Evolutionary conservation across 2,113 vertebrate species (phyloP).

Genomic region (Neotoma lepida): DNA sequence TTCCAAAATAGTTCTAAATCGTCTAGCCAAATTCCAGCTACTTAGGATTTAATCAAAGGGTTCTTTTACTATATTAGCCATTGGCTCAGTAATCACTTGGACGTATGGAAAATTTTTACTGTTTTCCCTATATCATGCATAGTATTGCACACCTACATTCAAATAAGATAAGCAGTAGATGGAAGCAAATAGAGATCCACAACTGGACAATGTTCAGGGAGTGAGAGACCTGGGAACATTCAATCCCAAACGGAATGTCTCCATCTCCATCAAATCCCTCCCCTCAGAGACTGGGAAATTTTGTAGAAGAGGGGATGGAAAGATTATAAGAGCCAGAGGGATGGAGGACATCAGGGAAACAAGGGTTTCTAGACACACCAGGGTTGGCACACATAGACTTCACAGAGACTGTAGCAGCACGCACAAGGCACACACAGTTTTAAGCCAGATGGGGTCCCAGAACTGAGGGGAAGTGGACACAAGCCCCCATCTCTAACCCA

Average conservation of each 20-base stretch:
- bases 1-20: background rate
- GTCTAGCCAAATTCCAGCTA: background rate
- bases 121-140: background rate
- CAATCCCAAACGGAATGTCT: background rate
- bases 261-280: background rate
- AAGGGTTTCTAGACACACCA: background rate
- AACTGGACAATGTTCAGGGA: background rate
- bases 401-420: background rate
- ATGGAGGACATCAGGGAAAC: background rate
- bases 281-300: background rate
- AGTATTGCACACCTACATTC: background rate
- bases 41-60: background rate
- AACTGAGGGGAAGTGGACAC: background rate
- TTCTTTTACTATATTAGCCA: background rate
- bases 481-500: background rate
- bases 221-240: background rate
- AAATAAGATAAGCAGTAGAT: background rate
- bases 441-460: background rate
- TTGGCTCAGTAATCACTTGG: background rate
- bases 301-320: background rate
- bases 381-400: background rate
- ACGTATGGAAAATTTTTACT: background rate
- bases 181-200: background rate
- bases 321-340: background rate
- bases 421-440: background rate